phyloP scores from a whole-genome alignment of 1,140 invertebrate species.

The Zaprionus davidi region DNA sequence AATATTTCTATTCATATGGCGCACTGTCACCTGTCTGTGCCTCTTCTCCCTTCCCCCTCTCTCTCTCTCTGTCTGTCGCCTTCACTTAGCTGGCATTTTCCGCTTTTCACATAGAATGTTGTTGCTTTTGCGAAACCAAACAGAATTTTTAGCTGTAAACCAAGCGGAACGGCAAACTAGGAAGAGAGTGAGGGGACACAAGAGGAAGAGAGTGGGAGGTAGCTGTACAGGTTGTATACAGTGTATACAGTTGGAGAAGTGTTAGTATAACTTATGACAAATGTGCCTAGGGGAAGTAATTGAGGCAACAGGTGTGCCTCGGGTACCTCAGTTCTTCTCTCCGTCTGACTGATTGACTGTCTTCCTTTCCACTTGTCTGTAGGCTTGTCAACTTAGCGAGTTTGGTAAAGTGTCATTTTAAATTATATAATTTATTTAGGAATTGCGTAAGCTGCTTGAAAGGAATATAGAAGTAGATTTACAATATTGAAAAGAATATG shows the following conservation, averaged over 20 bases:
- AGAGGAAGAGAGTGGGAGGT: neutral
- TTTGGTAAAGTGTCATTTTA: neutral
- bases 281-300: neutral
- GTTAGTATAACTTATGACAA: neutral
- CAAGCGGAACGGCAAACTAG: slow-evolving; percentile 55
- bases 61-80: neutral
- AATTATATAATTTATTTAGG: neutral
- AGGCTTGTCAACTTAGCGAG: slow-evolving; percentile 1
- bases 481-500: too few relatives aligned
- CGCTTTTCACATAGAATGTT: slow-evolving; percentile 26
- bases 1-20: slow-evolving; percentile 20
- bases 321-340: neutral
- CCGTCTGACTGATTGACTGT: neutral
- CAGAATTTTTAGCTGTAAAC: slow-evolving; percentile 46
- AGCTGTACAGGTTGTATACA: neutral
- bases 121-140: slow-evolving; percentile 24
- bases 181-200: neutral
- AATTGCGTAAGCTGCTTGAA: neutral
- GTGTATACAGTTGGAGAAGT: too few relatives aligned
- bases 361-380: neutral
- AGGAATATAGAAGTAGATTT: too few relatives aligned
- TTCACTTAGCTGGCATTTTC: neutral
- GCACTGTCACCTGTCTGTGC: neutral
- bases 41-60: neutral
- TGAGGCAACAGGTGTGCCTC: neutral